Base-by-base conservation (phyloP, 2,888 invertebrate genomes). In the Spialia ferax region DNA sequence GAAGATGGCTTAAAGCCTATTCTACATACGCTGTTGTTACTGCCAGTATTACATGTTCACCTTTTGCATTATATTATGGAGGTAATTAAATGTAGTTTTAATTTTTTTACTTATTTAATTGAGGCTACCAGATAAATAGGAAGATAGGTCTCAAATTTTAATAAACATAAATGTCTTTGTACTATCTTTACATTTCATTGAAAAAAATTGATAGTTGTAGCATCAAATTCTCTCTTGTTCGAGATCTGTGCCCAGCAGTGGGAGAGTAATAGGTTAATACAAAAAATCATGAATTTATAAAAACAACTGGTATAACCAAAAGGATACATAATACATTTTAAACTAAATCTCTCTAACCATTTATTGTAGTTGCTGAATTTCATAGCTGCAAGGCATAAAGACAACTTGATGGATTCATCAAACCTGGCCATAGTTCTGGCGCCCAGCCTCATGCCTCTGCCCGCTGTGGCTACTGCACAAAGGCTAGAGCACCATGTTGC, bases 351-450 rank as follows among this genome's bases (percentile, higher is more conserved):
- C n/a, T n/a, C 0, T 8, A 7, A 32, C 32, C 2, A 38, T 52
- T 26, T 52, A 8, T 82, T 95, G 66, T 84, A 96, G 95, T 95
- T 97, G 79, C 86, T 98, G 55, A 94, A 95, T 75, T 95, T 95
- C 77, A 95, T 98, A 32, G 95, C 97, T 7, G 90, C 94, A 32
- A 94, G 95, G 78, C 95, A 96, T 61, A 94, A 95, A 59, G 93
- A 94, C 59, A 98, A 98, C 84, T 96, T 96, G 85, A 99, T 99
- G 98, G 96, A 96, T 75, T 91, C 95, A 0, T 96, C 96, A 62
- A 98, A 98, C 89, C 91, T 98, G 72, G 97, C 98, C 1, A 96
- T 98, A 73, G 96, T 98, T 29, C 93, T 98, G 83, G 96, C 97
- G 0, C 98, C 98, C 0, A 97, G 97, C 80, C 94, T 98, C 62